phyloP scores from a whole-genome alignment of 2,797 vertebrate species.

The Paratrypauchen microcephalus region DNA sequence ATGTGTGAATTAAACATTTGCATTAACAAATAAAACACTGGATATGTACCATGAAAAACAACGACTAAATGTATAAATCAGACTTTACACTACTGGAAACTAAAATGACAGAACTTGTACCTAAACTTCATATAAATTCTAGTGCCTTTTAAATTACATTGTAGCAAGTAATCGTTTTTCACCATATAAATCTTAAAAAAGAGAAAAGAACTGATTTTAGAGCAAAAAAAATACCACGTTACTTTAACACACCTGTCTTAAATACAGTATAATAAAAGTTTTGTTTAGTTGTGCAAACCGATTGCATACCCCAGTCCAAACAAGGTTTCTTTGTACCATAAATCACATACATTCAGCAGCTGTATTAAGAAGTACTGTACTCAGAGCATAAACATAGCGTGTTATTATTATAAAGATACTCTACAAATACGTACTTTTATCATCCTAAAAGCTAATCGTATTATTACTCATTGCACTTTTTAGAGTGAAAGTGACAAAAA shows the following conservation, averaged over 20 bases:
- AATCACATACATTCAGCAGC: slow-evolving; percentile 66
- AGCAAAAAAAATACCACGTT: slow-evolving; percentile 23
- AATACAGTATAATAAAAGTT: slow-evolving; percentile 28
- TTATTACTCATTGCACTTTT: slow-evolving; percentile 55
- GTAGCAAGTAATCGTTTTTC: slow-evolving; percentile 33
- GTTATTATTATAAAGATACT: slow-evolving; percentile 19
- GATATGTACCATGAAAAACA: slow-evolving; percentile 35
- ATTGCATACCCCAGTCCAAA: slow-evolving; percentile 49
- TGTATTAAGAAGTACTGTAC: slow-evolving; percentile 40
- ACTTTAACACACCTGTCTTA: slow-evolving; percentile 17
- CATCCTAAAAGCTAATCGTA: slow-evolving; percentile 30
- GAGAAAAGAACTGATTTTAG: slow-evolving; percentile 8
- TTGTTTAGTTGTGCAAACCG: slow-evolving; percentile 56
- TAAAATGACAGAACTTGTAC: slow-evolving; percentile 21
- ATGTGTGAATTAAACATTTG: slow-evolving; percentile 28
- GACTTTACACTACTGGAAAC: slow-evolving; percentile 45
- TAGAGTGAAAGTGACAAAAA: slow-evolving; percentile 25
- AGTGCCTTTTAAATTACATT: slow-evolving; percentile 19
- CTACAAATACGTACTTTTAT: slow-evolving; percentile 24
- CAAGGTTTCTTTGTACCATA: slow-evolving; percentile 32
- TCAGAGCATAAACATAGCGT: slow-evolving; percentile 24
- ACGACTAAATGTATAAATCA: slow-evolving; percentile 9
- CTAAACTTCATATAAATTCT: slow-evolving; percentile 22
- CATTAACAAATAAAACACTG: slow-evolving; percentile 22
- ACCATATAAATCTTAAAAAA: slow-evolving; percentile 4